Base-by-base conservation (phyloP, 2,797 vertebrate species). In the Babyrousa celebensis region DNA sequence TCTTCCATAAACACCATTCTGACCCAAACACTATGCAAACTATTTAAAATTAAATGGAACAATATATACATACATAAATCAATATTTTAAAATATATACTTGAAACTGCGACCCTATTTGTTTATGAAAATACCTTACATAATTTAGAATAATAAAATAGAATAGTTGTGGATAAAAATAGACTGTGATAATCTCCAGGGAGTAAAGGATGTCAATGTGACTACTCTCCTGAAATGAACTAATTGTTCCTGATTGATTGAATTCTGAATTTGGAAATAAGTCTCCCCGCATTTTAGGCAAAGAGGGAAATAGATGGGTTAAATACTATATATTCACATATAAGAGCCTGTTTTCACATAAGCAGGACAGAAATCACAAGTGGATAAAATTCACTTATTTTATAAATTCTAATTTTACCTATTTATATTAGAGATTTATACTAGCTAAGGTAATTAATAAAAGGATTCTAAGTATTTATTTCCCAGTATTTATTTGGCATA, bases 201-300 rank as follows among this genome's bases (percentile, higher is more conserved):
- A 67, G 54, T 43, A 94, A 85, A 95, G 54, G 2, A 25, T 74
- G 6, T 25, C 27, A 60, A 32, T 16, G 16, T 71, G 54, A 48
- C 7, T 62, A 63, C 36, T 40, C 70, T 58, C 5, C 27, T 48
- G 32, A 90, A 88, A 82, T 90, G 48, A 82, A 89, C n/a, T 63
- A 91, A 68, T 79, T 71, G 68, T 65, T 96, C 48, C 32, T 36
- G 48, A 20, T 6, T 71, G 68, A 85, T 5, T 71, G 58, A 70
- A 20, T 12, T 27, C 54, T 78, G 20, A 77, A 21, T 93, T 95
- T 91, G 63, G 79, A 97, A 95, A 82, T 83, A 94, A 68, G 40
- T 88, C 62, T 93, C 10, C 16, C 21, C 0, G 11, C 0, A 79
- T 17, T 85, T 90, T 56, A 88, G 93, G 68, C 43, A 82, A 25